These are phyloP conservation scores for Murina feae DNA, from an alignment of 2,113 vertebrate species.

Conservation along the genomic window DNA sequence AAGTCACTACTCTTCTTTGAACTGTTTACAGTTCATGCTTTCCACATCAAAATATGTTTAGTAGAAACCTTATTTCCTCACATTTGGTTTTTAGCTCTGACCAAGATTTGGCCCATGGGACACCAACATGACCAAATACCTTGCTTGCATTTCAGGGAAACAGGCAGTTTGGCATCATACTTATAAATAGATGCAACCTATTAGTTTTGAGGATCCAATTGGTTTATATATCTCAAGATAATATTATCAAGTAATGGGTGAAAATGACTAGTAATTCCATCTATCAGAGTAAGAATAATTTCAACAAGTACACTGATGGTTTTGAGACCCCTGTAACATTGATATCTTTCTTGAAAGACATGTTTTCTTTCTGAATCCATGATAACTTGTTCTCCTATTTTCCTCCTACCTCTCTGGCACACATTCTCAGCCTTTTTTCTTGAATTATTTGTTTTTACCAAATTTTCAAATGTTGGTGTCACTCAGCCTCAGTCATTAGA, in stretches of 20 bases:
- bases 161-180: neutral
- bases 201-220: neutral
- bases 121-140: neutral
- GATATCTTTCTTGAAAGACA: neutral
- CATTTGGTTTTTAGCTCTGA: neutral
- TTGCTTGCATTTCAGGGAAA: neutral
- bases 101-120: neutral
- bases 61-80: neutral
- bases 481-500: neutral
- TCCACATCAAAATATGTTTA: neutral
- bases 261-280: neutral
- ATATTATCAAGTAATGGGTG: neutral
- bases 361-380: neutral
- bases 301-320: neutral
- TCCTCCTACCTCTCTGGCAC: neutral
- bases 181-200: neutral
- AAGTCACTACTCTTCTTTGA: neutral
- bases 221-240: neutral
- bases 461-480: neutral
- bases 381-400: neutral
- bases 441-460: neutral
- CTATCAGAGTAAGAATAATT: neutral
- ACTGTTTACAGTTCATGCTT: neutral
- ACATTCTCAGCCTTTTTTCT: neutral
- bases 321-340: neutral